Evolutionary conservation across 2,797 vertebrate genomes (phyloP), one percentile per base, ranked within the genome.

Genomic region (Manis javanica): DNA sequence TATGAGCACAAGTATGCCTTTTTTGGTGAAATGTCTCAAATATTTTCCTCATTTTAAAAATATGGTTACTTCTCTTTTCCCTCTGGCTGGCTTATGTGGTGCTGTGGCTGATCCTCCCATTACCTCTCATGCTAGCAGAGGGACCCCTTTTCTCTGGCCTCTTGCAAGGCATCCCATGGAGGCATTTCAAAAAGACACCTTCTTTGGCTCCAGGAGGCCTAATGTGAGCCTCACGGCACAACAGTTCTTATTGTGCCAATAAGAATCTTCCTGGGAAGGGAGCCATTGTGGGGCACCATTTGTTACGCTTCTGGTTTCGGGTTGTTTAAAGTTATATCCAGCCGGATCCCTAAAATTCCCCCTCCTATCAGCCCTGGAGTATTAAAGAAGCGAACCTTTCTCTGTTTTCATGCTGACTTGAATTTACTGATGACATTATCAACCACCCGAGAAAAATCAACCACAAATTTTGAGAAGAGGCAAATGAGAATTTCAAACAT

Each of bases 201-300:
- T 13, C 23, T 3, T 46, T 63, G 29, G 23, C 39, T 72, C 72
- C 19, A 3, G 2, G 2, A 24, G 37, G 7, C 13, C 19, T n/a
- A 9, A 3, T 9, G 16, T 49, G 55, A 37, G 31, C 34, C 11
- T 39, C 37, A 14, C 7, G n/a, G 46, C 46, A 46, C 21, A n/a
- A 14, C 21, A 57, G 2, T 46, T 46, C 46, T 42, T 46, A 42
- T 1, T 12, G 6, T 5, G 9, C 18, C 2, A 3, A 5, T 16
- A 19, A 9, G 51, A 68, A 34, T 26, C 2, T 74, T 77, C 34
- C 46, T 0, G 42, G 29, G 37, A 63, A 57, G 3, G 26, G n/a
- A 46, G 16, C 5, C n/a, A 7, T 0, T 21, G 9, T 19, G 1
- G 23, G 23, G 0, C 0, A 14, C 24, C 19, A 39, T n/a, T 63